A percentile compares a stretch with the other conserved stretches of the same genome.
Conservation (phyloP, 2,113 vertebrate genomes). For the Ptilonorhynchus violaceus region DNA sequence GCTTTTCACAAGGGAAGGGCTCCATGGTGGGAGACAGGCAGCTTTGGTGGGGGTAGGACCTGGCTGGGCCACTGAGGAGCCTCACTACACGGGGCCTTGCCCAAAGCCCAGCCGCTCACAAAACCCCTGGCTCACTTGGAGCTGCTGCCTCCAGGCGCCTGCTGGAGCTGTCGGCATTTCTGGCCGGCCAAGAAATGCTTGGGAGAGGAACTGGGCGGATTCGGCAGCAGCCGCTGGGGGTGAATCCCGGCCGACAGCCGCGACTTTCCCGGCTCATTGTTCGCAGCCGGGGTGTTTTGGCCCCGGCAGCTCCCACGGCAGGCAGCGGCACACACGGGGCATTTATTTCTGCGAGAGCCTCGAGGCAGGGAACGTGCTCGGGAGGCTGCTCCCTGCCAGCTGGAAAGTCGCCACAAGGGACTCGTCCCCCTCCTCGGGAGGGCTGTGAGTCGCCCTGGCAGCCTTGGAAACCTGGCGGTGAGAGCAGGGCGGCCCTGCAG, state of each 20-base stretch:
- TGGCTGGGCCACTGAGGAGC: neutral
- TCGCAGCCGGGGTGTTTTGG: rapidly evolving
- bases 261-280: rapidly evolving
- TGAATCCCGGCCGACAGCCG: neutral
- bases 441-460: rapidly evolving
- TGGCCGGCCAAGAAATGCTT: rapidly evolving
- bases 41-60: neutral
- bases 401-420: rapidly evolving
- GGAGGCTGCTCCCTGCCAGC: neutral
- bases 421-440: rapidly evolving
- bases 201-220: rapidly evolving
- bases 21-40: neutral
- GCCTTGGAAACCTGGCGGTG: neutral
- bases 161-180: neutral
- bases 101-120: neutral
- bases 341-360: neutral
- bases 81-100: rapidly evolving
- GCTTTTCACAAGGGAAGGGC: rapidly evolving
- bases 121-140: neutral
- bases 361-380: neutral
- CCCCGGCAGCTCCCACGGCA: rapidly evolving
- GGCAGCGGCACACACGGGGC: neutral
- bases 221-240: rapidly evolving
- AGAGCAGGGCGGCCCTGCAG: neutral
- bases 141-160: rapidly evolving